Evolutionary conservation across 2,888 invertebrate genomes (phyloP).

Genomic region (Halictus quadricinctus): DNA sequence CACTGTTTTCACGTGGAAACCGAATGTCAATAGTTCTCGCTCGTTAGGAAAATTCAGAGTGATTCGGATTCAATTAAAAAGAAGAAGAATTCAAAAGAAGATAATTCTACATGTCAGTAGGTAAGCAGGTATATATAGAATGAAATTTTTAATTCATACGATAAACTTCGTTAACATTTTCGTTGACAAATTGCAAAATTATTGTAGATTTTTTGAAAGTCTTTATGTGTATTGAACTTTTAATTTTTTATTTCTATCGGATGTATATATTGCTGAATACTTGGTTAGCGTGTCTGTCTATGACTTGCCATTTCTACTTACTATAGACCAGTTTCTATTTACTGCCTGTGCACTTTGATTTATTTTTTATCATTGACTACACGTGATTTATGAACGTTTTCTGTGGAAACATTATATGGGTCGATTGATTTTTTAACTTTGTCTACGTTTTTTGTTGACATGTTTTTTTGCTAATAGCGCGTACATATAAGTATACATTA

Average conservation of each 20-base stretch:
- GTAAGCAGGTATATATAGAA: background rate
- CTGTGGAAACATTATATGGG: background rate
- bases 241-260: background rate
- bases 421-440: background rate
- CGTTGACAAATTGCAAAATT: background rate
- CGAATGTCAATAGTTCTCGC: background rate
- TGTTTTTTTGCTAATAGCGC: background rate
- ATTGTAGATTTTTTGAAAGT: background rate
- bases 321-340: background rate
- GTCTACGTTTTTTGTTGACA: background rate
- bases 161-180: background rate
- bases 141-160: background rate
- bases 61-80: background rate
- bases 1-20: background rate
- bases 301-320: background rate
- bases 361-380: background rate
- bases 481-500: background rate
- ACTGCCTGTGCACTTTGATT: background rate
- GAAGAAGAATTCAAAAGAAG: background rate
- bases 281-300: background rate
- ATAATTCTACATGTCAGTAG: background rate
- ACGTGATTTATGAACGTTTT: background rate
- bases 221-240: background rate
- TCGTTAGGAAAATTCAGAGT: background rate
- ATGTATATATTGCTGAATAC: background rate